Evolutionary conservation across 2,113 vertebrate genomes (phyloP), one percentile per base, ranked within the genome.

Genomic region (Ellobius talpinus): DNA sequence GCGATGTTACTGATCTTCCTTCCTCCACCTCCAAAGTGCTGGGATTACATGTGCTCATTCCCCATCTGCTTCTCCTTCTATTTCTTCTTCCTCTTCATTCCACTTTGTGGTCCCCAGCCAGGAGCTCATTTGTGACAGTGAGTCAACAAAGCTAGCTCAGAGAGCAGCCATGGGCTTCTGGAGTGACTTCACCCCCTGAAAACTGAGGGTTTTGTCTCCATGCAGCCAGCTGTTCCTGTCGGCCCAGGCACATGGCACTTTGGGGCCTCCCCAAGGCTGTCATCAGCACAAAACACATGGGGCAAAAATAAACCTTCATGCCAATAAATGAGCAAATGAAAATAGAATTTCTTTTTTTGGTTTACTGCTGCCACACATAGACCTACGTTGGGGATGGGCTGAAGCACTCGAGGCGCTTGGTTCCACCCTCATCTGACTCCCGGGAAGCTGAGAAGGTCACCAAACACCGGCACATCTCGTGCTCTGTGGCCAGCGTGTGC

Each of bases 291-390:
- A 13, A 24, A 21, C 92, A 87, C 89, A 14, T 0, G 14, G 1
- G n/a, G 74, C 94, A 85, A 94, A 96, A 93, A 91, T 92, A 95
- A 89, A 91, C 19, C 82, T 45, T 55, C 77, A 13, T 0, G 77
- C 77, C 93, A 85, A n/a, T 66, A 50, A 89, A 93, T n/a, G 89
- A 85, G 86, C 77, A 78, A 85, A 74, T 90, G 68, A 95, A 88
- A 96, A 91, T 91, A 95, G 96, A 89, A 29, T 58, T 92, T 90
- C 97, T 96, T 88, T 95, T 96, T 96, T 82, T 91, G 76, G 65
- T 26, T 79, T 42, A 7, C 31, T 9, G 72, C 86, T 50, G 77
- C 77, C 86, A 31, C 90, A 90, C 89, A 33, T 29, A 95, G 91
- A 33, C 63, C 70, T 26, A 2, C 63, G 65, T 90, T 84, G 79